Evolutionary conservation across 2,888 invertebrate genomes (phyloP), one percentile per base, ranked within the genome.

Genomic region (Ophioninae sp.): DNA sequence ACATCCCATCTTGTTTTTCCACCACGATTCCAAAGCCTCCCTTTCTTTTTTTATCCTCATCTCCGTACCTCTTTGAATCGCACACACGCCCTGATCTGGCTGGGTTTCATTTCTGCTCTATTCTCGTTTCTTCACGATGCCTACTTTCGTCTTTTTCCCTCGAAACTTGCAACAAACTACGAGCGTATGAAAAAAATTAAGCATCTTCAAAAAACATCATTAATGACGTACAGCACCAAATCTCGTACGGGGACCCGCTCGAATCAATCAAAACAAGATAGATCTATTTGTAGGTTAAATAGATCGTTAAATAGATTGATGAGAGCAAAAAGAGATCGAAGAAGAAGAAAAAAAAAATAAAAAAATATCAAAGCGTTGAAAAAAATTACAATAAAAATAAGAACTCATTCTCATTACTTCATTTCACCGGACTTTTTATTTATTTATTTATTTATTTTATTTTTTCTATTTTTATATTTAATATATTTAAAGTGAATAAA

Each of bases 1-100:
- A 78, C 82, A 84, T 82, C 79, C 83, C 79, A 81, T 83, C 78
- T 81, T 81, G 68, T 79, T 80, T 85, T 81, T 68, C 68, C 79
- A 56, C 77, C 77, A 74, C 70, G 76, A 68, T 64, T 41, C 61
- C 65, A 57, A 80, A 61, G 83, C 81, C 65, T 85, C 79, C 57
- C 10, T 65, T 68, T 30, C 64, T 30, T 67, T 62, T 62, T 69
- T 81, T 39, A 20, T 57, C 17, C 21, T 17, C 61, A 72, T 39
- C 67, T 30, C 50, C 65, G 69, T 10, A 23, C 50, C 41, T 61
- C 62, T 17, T 56, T 23, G 50, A 17, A 3, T 17, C 17, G 10
- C 21, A 6, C 44, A 10, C 44, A 13, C 44, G 44, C 13, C 13
- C 13, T 6, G 50, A 50, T 50, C 50, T 50, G 50, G 17, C 17